Percentiles rank a stretch among this genome's conserved stretches.
phyloP scores from a whole-genome alignment of 2,113 vertebrate species.

The Onychostruthus taczanowskii region DNA sequence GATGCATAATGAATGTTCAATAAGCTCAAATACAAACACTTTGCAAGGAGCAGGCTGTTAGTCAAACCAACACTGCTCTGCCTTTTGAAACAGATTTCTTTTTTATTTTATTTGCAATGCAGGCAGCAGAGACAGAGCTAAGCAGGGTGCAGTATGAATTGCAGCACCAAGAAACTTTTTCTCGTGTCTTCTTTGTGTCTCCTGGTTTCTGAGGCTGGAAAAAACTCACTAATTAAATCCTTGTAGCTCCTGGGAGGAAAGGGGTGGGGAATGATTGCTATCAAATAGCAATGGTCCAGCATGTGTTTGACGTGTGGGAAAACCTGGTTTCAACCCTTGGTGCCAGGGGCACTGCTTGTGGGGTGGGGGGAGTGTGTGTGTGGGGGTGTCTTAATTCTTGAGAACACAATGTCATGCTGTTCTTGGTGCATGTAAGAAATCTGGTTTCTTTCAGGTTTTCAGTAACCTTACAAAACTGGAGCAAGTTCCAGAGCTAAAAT shows the following conservation, averaged over 20 bases:
- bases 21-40: background rate
- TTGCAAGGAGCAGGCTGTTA: background rate
- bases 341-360: background rate
- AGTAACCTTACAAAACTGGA: background rate
- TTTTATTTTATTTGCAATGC: background rate
- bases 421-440: background rate
- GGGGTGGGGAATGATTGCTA: background rate
- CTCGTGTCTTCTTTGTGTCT: background rate
- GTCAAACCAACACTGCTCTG: background rate
- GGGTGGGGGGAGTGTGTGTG: background rate
- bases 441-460: background rate
- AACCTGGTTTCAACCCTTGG: background rate
- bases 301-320: background rate
- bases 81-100: background rate
- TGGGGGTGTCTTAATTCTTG: background rate
- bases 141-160: background rate
- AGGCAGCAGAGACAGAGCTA: background rate
- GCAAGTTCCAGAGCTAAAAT: conserved; percentile 40
- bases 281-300: background rate
- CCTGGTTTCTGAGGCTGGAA: background rate
- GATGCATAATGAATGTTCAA: conserved; percentile 6
- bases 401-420: background rate
- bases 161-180: background rate
- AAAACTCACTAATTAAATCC: conserved; percentile 23
- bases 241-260: background rate